Evolutionary conservation across 2,888 invertebrate species (phyloP).

Genomic region (Tethea ocularis): DNA sequence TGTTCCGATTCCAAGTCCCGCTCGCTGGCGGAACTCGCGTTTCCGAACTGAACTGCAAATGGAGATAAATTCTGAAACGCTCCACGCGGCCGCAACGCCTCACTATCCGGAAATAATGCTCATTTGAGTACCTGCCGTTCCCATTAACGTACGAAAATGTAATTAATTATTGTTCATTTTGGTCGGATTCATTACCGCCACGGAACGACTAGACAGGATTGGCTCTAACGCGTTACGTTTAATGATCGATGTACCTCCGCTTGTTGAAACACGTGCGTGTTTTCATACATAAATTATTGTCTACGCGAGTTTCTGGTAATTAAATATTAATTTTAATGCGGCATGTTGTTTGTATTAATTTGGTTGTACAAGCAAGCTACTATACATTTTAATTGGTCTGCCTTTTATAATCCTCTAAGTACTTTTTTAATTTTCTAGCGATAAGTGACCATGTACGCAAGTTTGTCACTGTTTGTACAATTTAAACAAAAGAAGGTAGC

Average conservation of each 20-base stretch:
- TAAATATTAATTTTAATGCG: constrained; percentile 1
- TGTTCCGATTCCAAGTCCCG: constrained; percentile 52
- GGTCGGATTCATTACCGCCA: constrained; percentile 53
- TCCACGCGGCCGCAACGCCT: constrained; percentile 40
- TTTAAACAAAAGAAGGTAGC: too few species aligned
- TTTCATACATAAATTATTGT: constrained; percentile 16
- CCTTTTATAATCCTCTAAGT: too few species aligned
- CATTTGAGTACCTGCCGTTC: constrained; percentile 50
- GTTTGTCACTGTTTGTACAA: too few species aligned
- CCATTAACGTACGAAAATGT: constrained; percentile 60
- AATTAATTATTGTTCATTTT: constrained; percentile 64
- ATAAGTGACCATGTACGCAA: background rate
- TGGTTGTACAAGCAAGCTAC: background rate
- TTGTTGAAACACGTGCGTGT: constrained; percentile 15
- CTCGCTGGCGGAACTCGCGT: constrained; percentile 56
- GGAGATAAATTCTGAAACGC: constrained; percentile 61
- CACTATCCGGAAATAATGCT: constrained; percentile 57
- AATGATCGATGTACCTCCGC: constrained; percentile 33
- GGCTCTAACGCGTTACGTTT: constrained; percentile 37
- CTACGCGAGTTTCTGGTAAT: background rate
- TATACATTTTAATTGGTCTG: background rate
- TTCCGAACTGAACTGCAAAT: constrained; percentile 65
- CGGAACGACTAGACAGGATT: constrained; percentile 42
- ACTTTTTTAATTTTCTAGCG: too few species aligned
- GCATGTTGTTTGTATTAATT: background rate